These are phyloP conservation scores for Chionis minor DNA, from an alignment of 2,113 vertebrate species.

Conservation along the genomic window DNA sequence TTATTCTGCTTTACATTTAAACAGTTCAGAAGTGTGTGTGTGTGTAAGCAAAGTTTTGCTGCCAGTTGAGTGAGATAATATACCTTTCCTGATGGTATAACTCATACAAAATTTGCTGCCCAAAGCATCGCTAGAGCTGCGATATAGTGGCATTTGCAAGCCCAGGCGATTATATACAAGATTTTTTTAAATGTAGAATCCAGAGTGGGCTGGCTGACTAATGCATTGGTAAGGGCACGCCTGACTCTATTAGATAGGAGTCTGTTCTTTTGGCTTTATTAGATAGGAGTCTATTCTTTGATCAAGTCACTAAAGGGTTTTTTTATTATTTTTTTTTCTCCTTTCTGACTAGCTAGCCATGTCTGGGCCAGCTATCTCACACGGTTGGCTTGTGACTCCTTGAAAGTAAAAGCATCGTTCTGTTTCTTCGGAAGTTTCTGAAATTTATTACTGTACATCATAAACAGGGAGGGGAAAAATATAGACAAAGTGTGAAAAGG, in stretches of 20 bases:
- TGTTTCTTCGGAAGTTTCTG: neutral
- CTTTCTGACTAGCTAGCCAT: neutral
- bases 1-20: neutral
- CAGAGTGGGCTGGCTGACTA: slow-evolving; percentile 17
- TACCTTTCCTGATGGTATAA: neutral
- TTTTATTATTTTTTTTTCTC: neutral
- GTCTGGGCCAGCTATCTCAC: neutral
- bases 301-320: neutral
- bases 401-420: neutral
- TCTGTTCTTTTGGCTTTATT: neutral
- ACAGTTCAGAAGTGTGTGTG: neutral
- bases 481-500: neutral
- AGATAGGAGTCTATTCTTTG: neutral
- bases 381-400: neutral
- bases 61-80: neutral
- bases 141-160: slow-evolving; percentile 27
- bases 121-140: neutral
- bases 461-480: neutral
- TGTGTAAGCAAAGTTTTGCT: neutral
- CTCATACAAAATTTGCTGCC: neutral
- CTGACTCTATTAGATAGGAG: slow-evolving; percentile 7
- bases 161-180: slow-evolving; percentile 11
- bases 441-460: neutral
- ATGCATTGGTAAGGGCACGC: neutral
- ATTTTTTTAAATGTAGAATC: slow-evolving; percentile 27